These are phyloP conservation scores for Conops quadrifasciatus DNA, from an alignment of 2,888 invertebrate species.

Conservation along the genomic window DNA sequence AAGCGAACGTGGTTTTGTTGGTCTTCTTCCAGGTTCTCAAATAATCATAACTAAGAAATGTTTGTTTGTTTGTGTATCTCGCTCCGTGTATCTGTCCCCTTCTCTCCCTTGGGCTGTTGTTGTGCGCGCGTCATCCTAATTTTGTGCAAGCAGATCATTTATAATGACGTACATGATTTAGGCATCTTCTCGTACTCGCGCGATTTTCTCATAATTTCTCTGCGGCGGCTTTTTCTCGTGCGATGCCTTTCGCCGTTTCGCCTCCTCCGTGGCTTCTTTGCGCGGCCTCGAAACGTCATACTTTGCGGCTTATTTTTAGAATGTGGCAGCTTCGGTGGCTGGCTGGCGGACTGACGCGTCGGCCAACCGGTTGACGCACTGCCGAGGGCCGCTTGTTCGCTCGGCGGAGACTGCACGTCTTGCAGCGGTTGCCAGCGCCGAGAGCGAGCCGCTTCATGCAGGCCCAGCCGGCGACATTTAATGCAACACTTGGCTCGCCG, in stretches of 20 bases:
- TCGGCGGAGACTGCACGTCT: background rate
- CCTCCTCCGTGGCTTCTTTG: background rate
- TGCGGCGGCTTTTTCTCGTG: background rate
- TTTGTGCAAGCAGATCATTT: conserved; percentile 15
- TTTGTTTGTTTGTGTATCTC: background rate
- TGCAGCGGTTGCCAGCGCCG: conserved; percentile 1
- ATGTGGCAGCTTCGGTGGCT: background rate
- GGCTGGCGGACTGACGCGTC: background rate
- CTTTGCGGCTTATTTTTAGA: conserved; percentile 9
- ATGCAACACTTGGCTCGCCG: conserved; percentile 49
- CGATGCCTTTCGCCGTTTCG: background rate
- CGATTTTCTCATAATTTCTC: background rate
- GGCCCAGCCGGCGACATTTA: conserved; percentile 39
- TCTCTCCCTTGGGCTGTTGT: background rate
- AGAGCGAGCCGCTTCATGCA: background rate
- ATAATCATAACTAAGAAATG: no score
- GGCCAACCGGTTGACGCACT: no score
- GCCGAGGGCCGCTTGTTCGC: background rate
- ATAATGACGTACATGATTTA: conserved; percentile 20
- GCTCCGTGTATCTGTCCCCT: background rate
- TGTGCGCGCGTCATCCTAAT: no score
- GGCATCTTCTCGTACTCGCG: background rate
- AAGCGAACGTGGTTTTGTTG: background rate
- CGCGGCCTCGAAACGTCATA: background rate
- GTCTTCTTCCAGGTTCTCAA: background rate